Conservation (phyloP, 2,113 vertebrate species). For the Gadus chalcogrammus region DNA sequence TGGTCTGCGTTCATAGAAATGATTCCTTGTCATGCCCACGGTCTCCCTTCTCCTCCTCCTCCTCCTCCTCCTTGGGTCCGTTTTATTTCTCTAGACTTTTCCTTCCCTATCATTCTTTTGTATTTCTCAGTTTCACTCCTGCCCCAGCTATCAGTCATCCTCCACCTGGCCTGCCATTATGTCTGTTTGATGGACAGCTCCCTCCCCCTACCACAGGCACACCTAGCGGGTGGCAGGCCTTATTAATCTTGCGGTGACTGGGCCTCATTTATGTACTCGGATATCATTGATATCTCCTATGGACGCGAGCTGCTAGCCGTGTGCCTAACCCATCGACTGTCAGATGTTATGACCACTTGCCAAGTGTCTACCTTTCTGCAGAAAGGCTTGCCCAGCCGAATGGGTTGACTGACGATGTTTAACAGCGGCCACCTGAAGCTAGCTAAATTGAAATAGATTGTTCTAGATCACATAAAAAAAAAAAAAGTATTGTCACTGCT, state of each 20-base stretch:
- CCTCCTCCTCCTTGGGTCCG: too few relatives aligned
- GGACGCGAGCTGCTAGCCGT: neutral
- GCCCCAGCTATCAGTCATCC: constrained; percentile 25
- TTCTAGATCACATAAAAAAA: neutral
- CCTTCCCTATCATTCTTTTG: neutral
- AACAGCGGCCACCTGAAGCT: too few relatives aligned
- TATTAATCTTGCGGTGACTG: constrained; percentile 41
- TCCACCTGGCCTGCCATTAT: constrained; percentile 17
- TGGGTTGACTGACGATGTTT: too few relatives aligned
- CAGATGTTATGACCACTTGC: neutral
- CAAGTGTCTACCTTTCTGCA: neutral
- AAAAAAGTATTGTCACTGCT: neutral
- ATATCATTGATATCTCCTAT: constrained; percentile 28
- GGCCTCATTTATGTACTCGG: constrained; percentile 48
- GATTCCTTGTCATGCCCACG: neutral
- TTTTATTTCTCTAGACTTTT: neutral
- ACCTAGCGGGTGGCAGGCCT: constrained; percentile 29
- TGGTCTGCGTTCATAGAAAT: constrained; percentile 2
- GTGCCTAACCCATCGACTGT: neutral
- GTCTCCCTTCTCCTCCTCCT: neutral
- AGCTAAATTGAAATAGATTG: neutral
- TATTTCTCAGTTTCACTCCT: neutral
- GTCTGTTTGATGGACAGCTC: constrained; percentile 51
- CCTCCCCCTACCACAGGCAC: constrained; percentile 44
- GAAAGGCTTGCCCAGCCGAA: too few relatives aligned